Base-by-base conservation (phyloP, 1,140 invertebrate genomes). In the Lepeophtheirus salmonis region DNA sequence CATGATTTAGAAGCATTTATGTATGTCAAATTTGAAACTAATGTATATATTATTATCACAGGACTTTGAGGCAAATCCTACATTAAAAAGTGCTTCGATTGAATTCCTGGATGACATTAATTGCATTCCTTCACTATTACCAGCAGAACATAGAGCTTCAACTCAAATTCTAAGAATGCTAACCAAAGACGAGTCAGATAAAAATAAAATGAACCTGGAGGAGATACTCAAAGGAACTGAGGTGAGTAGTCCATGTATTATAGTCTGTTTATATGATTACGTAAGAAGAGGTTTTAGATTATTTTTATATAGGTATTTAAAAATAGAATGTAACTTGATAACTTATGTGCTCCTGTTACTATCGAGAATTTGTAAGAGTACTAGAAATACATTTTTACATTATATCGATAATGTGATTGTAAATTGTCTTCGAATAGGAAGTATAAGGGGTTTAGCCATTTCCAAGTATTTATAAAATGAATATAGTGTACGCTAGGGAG, bases 71-170 rank as follows among this genome's bases (percentile, higher is more conserved):
- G 77, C 78, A 20, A 83, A 90, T 67, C 74, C 77, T 12, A 77
- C 78, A 60, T 72, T 94, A 22, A 81, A 85, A 56, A 78, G 78
- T 23, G 70, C 86, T 64, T 86, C 87, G 0, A 83, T 86, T 58
- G 83, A 87, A 64, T 88, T 94, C 69, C 72, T 92, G 16, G 87
- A 91, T 64, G 88, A 92, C 66, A 85, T 94, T 62, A 80, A 86
- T 26, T 82, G 80, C 65, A 87, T 83, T 66, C 81, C 83, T 0
- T 86, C 84, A 65, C 71, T 94, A n/a, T 72, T 91, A 25, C 86
- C 87, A 0, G 83, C 86, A 0, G 89, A 94, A 68, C 86, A 91
- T 67, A 88, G 91, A 69, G 84, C 86, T 1, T 88, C 88, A 0
- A 77, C 80, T 50, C 82, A 89, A 69, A 68, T 94, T 17, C 72